phyloP scores from a whole-genome alignment of 1,140 invertebrate species.

The Lineus longissimus region DNA sequence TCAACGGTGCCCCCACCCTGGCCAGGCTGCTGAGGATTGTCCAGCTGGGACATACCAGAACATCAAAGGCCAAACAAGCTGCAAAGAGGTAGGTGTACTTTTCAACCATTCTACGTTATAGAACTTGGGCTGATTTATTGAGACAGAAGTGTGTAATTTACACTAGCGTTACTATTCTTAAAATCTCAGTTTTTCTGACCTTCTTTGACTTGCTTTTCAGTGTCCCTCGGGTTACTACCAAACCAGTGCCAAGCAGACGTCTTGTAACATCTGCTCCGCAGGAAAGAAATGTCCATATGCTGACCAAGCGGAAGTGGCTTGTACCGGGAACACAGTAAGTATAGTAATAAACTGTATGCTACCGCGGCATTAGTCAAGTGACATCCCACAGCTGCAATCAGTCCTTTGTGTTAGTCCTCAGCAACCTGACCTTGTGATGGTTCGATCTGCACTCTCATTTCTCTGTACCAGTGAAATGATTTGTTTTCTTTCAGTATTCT shows the following conservation, averaged over 20 bases:
- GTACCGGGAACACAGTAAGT: constrained; percentile 33
- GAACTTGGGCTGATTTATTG: neutral
- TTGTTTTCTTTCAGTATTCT: constrained; percentile 37
- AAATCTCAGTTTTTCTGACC: neutral
- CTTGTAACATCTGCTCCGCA: constrained; percentile 41
- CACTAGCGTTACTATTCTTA: neutral
- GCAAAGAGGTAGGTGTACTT: constrained; percentile 21
- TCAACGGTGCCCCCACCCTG: constrained; percentile 29
- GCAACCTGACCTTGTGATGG: no score
- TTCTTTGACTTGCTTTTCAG: constrained; percentile 25
- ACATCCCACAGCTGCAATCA: no score
- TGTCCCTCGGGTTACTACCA: constrained; percentile 44
- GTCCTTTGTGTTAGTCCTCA: no score
- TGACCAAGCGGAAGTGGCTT: constrained; percentile 25
- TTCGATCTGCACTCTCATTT: neutral
- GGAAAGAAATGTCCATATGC: constrained; percentile 39
- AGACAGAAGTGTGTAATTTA: constrained; percentile 23
- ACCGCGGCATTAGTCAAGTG: no score
- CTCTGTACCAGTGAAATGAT: neutral
- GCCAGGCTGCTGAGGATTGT: constrained; percentile 22
- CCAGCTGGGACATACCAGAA: constrained; percentile 39
- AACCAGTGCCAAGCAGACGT: constrained; percentile 19
- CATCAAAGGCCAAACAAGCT: constrained; percentile 31
- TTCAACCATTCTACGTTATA: neutral
- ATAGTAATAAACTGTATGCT: neutral